Conservation (phyloP, 2,113 vertebrate genomes). For the Pungitius pungitius region DNA sequence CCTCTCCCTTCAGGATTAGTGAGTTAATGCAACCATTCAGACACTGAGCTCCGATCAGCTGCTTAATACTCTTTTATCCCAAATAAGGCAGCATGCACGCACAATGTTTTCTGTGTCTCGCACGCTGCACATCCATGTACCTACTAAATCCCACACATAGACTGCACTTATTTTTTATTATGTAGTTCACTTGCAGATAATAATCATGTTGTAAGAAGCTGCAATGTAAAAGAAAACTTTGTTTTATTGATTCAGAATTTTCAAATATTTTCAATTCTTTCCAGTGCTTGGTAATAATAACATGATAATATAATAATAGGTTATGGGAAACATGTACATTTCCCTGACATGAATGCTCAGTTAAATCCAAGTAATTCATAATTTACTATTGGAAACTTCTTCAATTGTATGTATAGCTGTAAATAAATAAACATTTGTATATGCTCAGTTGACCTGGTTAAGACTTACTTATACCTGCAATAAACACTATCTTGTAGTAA, state of each 20-base stretch:
- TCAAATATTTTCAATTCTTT: neutral
- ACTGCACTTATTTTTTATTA: neutral
- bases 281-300: neutral
- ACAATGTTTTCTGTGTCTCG: neutral
- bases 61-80: conserved; percentile 77
- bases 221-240: neutral
- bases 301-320: too few relatives aligned
- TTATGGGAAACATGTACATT: neutral
- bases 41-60: conserved; percentile 79
- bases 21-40: conserved; percentile 77
- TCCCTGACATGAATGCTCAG: neutral
- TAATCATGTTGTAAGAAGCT: conserved; percentile 4
- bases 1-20: conserved; percentile 74
- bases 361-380: neutral
- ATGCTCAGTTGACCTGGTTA: neutral
- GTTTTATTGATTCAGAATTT: neutral
- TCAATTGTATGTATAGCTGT: neutral
- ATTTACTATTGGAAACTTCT: neutral
- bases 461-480: neutral
- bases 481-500: neutral
- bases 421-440: neutral
- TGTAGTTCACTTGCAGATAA: neutral
- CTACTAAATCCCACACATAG: neutral
- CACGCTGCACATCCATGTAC: neutral
- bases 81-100: conserved; percentile 39